These are phyloP conservation scores for Progne subis DNA, from an alignment of 2,113 vertebrate species.

Conservation along the genomic window DNA sequence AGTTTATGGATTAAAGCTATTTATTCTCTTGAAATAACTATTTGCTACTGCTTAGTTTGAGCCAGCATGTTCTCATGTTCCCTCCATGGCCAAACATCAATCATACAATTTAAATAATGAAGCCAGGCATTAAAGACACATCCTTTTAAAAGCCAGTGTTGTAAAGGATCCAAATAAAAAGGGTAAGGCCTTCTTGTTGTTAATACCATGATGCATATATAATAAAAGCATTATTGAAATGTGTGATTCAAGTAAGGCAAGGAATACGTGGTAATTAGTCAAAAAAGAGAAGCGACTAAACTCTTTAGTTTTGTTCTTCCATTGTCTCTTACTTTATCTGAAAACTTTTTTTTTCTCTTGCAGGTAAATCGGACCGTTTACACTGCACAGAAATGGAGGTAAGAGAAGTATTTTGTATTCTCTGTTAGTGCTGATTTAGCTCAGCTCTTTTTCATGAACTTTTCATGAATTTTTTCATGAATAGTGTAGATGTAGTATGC, in stretches of 20 bases:
- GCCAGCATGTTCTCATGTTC: constrained; percentile 9
- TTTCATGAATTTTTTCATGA: too few species aligned
- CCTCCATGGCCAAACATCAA: constrained; percentile 9
- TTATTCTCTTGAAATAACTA: constrained; percentile 22
- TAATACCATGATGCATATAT: not conserved
- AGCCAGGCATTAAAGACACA: not conserved
- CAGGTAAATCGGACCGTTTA: constrained; percentile 80
- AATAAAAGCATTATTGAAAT: not conserved
- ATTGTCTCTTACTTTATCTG: not conserved
- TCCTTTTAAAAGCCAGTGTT: not conserved
- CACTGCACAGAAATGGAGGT: constrained; percentile 88
- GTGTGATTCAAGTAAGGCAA: not conserved
- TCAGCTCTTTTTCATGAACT: not conserved
- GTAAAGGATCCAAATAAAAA: constrained; percentile 23
- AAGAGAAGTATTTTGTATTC: constrained; percentile 64
- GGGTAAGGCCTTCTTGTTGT: not conserved
- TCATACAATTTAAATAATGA: constrained; percentile 41
- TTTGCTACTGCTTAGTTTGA: constrained; percentile 18
- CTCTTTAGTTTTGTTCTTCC: not conserved
- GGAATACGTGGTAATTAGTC: not conserved
- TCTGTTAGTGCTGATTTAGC: not conserved
- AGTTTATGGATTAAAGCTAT: not conserved
- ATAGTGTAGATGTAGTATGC: not conserved
- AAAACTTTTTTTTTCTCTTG: constrained; percentile 40
- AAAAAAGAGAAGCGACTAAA: not conserved